Evolutionary conservation across 2,888 invertebrate species (phyloP).

Genomic region (Kryphioiulus occultus): DNA sequence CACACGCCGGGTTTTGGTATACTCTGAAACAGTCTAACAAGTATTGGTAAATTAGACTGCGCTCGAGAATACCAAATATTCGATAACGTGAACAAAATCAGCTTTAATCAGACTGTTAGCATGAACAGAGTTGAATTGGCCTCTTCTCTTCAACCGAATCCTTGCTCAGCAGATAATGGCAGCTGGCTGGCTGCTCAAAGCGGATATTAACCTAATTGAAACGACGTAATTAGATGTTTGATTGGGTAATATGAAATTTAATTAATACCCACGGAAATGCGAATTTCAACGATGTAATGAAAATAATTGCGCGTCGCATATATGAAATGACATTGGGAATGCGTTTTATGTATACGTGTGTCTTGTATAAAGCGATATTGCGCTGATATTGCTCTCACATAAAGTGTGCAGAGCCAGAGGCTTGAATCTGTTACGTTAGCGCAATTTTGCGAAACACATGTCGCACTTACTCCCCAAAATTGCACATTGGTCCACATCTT

Average conservation of each 20-base stretch:
- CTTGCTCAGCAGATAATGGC: neutral
- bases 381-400: neutral
- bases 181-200: conserved; percentile 3
- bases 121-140: neutral
- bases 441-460: neutral
- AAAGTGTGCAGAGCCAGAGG: neutral
- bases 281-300: conserved; percentile 26
- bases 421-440: neutral
- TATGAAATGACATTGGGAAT: neutral
- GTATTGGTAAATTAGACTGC: neutral
- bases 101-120: too few relatives aligned
- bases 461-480: too few relatives aligned
- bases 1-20: neutral
- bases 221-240: neutral
- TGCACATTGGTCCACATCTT: too few relatives aligned
- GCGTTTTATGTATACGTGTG: neutral
- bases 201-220: conserved; percentile 26
- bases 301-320: neutral
- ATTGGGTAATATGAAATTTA: conserved; percentile 31
- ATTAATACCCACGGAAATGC: neutral
- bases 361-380: neutral
- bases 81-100: too few relatives aligned
- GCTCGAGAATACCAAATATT: neutral
- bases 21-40: too few relatives aligned
- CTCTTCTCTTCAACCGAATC: neutral